Base-by-base conservation (phyloP, 1,140 invertebrate genomes). In the Drosophila mayri region DNA sequence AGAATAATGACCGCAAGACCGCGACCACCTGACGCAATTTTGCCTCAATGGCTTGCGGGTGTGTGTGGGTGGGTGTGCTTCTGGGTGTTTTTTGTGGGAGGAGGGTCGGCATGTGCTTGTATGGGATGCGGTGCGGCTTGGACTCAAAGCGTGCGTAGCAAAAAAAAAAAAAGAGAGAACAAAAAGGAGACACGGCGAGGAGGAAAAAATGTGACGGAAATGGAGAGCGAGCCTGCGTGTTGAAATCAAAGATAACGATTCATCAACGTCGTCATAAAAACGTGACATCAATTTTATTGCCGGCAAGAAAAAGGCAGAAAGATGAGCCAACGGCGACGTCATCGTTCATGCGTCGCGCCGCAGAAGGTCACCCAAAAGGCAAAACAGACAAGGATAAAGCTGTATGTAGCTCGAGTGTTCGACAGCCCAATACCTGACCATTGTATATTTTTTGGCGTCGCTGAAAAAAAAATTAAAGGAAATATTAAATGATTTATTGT, bases 191-290 rank as follows among this genome's bases (percentile, higher is more conserved):
- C 40, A 37, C 57, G 59, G 52, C 40, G 49, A 37, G 35, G 65
- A 68, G 76, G n/a, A 55, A 44, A 32, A 37, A 50, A 54, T 35
- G 18, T 37, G 50, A 37, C 49, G 64, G 58, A 58, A 66, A 55
- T 54, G 61, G 16, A 59, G 41, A 75, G 43, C 71, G 38, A 76
- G 82, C 52, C 62, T 78, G 84, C 70, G 79, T 77, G 76, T 73
- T 65, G 68, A 81, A 88, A 88, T 88, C 85, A 88, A 88, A 88
- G 85, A 88, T 88, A 88, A 88, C 84, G 80, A 88, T 77, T 88
- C 80, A 88, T 88, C 85, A 88, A 88, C 77, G 80, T 80, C 85
- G 84, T 88, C 84, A 88, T 88, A 88, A 88, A 88, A 88, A 88
- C 84, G 85, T 88, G 85, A 88, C 85, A 88, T 88, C 84, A 88